Evolutionary conservation across 2,888 invertebrate species (phyloP).

Genomic region (Heliconius hortense): DNA sequence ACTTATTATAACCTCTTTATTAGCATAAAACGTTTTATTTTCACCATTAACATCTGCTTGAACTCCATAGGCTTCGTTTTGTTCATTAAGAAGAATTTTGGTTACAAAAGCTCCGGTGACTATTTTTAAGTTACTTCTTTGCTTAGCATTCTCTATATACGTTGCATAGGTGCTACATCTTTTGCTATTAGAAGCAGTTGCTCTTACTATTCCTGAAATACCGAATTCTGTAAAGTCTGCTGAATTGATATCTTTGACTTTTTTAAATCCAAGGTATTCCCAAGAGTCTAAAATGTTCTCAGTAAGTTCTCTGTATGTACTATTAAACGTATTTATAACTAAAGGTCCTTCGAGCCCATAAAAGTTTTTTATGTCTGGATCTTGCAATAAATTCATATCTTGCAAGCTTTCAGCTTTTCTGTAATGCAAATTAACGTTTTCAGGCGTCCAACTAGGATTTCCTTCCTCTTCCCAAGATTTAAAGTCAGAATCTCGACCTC

Average conservation of each 20-base stretch:
- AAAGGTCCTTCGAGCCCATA: constrained; percentile 75
- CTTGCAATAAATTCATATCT: constrained; percentile 48
- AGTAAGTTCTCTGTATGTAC: constrained; percentile 58
- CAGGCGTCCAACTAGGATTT: constrained; percentile 79
- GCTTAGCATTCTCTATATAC: constrained; percentile 56
- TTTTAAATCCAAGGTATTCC: constrained; percentile 68
- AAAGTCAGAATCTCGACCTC: constrained; percentile 76
- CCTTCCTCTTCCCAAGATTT: constrained; percentile 78
- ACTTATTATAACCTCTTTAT: constrained; percentile 73
- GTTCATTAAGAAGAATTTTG: constrained; percentile 72
- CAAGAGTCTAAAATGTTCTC: constrained; percentile 61
- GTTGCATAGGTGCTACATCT: constrained; percentile 75
- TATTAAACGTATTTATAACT: constrained; percentile 68
- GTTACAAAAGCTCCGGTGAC: constrained; percentile 74
- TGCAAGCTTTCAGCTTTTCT: constrained; percentile 78
- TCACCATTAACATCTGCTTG: constrained; percentile 53
- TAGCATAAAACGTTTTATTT: constrained; percentile 49
- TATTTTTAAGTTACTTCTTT: constrained; percentile 58
- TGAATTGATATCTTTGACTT: constrained; percentile 66
- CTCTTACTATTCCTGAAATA: constrained; percentile 67
- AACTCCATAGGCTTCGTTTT: constrained; percentile 66
- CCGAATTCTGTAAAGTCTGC: constrained; percentile 61
- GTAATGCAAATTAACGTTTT: constrained; percentile 73
- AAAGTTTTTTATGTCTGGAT: constrained; percentile 47
- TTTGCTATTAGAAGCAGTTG: constrained; percentile 70